phyloP scores from a whole-genome alignment of 1,140 invertebrate genomes.

The Drosophila kohkoa region DNA sequence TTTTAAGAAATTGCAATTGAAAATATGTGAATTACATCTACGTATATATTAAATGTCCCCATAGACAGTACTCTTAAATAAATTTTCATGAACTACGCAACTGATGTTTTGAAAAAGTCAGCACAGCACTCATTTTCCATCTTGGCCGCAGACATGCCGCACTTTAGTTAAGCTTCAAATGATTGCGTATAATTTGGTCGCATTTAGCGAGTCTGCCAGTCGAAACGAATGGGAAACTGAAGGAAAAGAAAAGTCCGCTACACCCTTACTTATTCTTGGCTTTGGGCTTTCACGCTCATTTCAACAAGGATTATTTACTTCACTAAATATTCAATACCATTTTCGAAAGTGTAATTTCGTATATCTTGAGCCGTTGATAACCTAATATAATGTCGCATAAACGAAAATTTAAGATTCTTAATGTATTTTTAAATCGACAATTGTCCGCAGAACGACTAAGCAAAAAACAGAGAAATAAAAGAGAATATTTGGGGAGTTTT shows the following conservation, averaged over 20 bases:
- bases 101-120: background rate
- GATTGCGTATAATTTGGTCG: conserved; percentile 76
- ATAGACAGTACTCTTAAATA: background rate
- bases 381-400: conserved; percentile 70
- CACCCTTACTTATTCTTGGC: conserved; percentile 17
- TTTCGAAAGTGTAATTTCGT: conserved; percentile 75
- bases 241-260: background rate
- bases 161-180: conserved; percentile 71
- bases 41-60: background rate
- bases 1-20: background rate
- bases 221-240: background rate
- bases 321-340: conserved; percentile 78
- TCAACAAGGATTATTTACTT: conserved; percentile 80
- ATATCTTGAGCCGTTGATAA: conserved; percentile 58
- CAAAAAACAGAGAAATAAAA: background rate
- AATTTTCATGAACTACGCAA: background rate
- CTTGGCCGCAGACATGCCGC: conserved; percentile 48
- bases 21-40: background rate
- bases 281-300: conserved; percentile 65
- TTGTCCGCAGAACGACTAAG: background rate
- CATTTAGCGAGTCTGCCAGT: conserved; percentile 53
- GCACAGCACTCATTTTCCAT: conserved; percentile 2
- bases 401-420: conserved; percentile 20
- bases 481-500: conserved; percentile 5
- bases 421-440: conserved; percentile 2